Conservation (phyloP, 2,113 vertebrate species). For the Excalfactoria chinensis region DNA sequence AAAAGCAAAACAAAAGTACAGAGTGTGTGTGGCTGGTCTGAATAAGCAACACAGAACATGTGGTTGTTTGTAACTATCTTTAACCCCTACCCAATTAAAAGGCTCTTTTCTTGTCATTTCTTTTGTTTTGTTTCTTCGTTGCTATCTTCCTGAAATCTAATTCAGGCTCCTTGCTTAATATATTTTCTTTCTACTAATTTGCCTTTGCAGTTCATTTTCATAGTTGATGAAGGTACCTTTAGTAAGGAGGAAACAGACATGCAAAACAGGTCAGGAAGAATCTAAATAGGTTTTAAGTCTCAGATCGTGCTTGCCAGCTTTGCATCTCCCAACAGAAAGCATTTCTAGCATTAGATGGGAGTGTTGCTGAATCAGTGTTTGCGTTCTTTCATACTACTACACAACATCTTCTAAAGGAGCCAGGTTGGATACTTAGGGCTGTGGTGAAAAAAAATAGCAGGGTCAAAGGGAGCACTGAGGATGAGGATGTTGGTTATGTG, state of each 20-base stretch:
- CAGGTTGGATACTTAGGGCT: background rate
- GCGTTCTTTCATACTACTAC: background rate
- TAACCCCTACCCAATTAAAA: background rate
- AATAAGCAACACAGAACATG: background rate
- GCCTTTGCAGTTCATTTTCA: background rate
- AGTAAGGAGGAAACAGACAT: background rate
- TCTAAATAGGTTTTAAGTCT: background rate
- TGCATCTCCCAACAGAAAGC: background rate
- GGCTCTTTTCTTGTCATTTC: background rate
- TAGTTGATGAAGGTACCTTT: background rate
- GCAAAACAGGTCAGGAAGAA: background rate
- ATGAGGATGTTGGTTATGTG: background rate
- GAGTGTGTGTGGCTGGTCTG: accelerated
- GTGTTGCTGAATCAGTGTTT: background rate
- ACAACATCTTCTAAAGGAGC: background rate
- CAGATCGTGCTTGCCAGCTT: background rate
- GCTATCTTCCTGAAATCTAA: background rate
- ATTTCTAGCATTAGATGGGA: background rate
- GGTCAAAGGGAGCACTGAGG: background rate
- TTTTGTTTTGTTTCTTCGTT: background rate
- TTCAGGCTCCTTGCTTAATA: background rate
- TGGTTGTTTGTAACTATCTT: background rate
- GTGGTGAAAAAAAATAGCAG: background rate
- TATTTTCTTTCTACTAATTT: background rate
- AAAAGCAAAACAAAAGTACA: background rate